A percentile compares a stretch with the other conserved stretches of the same genome.
phyloP scores from a whole-genome alignment of 1,140 invertebrate genomes.

The Trichomalopsis sarcophagae region DNA sequence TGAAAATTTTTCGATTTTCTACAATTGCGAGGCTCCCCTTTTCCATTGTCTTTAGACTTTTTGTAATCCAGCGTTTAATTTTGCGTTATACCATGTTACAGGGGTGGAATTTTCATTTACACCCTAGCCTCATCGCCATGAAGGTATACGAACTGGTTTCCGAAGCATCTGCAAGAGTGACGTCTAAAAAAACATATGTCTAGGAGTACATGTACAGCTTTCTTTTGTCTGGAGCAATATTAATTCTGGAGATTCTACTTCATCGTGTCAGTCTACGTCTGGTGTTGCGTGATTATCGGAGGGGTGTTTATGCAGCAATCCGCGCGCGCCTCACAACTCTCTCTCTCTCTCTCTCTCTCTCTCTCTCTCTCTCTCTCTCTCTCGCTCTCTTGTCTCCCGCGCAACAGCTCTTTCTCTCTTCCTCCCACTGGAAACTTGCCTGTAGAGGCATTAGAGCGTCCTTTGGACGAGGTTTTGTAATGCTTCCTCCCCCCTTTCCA shows the following conservation, averaged over 20 bases:
- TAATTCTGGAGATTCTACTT: slow-evolving; percentile 28
- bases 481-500: not conserved
- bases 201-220: not conserved
- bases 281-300: slow-evolving; percentile 15
- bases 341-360: not conserved
- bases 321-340: not conserved
- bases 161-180: not conserved
- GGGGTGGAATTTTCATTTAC: not conserved
- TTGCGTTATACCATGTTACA: not conserved
- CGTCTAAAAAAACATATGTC: not conserved
- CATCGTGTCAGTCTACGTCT: slow-evolving; percentile 19
- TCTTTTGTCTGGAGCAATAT: slow-evolving; percentile 12
- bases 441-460: slow-evolving; percentile 9
- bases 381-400: not conserved
- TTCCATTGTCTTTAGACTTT: not conserved
- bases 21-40: no score
- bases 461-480: slow-evolving; percentile 20
- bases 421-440: not conserved
- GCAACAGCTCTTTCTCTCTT: not conserved
- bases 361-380: not conserved
- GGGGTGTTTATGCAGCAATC: slow-evolving; percentile 28
- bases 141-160: not conserved
- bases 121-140: not conserved
- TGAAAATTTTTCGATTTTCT: not conserved
- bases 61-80: not conserved